Evolutionary conservation across 2,797 vertebrate species (phyloP).

Genomic region (Ctenopoma kingsleyae): DNA sequence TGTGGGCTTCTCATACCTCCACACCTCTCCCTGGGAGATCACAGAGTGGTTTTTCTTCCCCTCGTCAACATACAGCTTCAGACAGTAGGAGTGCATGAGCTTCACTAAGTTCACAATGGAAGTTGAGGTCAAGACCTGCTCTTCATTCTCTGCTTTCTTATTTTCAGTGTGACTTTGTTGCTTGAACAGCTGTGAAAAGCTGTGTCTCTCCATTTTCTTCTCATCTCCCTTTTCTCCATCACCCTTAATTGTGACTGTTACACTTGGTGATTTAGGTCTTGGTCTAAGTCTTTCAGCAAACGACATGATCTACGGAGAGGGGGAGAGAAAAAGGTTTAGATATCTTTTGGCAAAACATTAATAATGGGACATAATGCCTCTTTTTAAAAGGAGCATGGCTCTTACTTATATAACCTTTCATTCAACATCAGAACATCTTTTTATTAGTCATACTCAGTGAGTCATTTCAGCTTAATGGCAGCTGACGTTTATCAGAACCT

Average conservation of each 20-base stretch:
- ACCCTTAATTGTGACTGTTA: constrained; percentile 70
- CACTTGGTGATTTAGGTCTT: constrained; percentile 36
- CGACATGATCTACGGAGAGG: constrained; percentile 40
- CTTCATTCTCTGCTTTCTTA: constrained; percentile 53
- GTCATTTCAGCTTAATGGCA: neutral
- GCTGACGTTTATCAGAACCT: neutral
- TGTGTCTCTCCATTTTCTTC: constrained; percentile 14
- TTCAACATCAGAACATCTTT: neutral
- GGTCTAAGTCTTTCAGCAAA: constrained; percentile 60
- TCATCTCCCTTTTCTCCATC: constrained; percentile 84
- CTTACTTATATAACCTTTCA: neutral
- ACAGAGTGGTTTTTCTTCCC: constrained; percentile 40
- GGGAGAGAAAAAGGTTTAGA: neutral
- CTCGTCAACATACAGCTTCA: constrained; percentile 82
- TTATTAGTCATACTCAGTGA: neutral
- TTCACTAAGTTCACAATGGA: constrained; percentile 90
- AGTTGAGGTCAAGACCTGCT: constrained; percentile 72
- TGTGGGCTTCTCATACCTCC: constrained; percentile 73
- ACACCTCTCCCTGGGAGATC: constrained; percentile 76
- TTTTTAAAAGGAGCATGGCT: no score
- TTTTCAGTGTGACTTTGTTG: constrained; percentile 38
- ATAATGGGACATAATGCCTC: no score
- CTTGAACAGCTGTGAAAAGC: constrained; percentile 16
- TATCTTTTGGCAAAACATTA: neutral
- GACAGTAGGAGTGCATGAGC: constrained; percentile 94